These are phyloP conservation scores for Drosophila peninsularis DNA, from an alignment of 2,888 invertebrate genomes.

Conservation along the genomic window DNA sequence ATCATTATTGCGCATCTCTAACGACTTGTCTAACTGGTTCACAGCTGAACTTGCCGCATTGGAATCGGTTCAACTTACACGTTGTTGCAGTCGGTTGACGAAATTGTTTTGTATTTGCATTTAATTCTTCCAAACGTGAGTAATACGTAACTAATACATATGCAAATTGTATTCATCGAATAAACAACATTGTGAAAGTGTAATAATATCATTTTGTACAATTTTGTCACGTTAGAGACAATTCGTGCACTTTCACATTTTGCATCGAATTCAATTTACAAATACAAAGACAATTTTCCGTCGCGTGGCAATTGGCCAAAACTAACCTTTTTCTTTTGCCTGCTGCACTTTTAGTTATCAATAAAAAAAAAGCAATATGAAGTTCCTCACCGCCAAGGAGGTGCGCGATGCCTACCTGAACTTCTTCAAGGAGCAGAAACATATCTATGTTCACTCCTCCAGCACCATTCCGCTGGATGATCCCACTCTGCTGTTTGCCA, in stretches of 20 bases:
- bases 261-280: slow-evolving; percentile 12
- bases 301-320: slow-evolving; percentile 68
- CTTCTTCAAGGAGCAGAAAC: slow-evolving; percentile 94
- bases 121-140: slow-evolving; percentile 62
- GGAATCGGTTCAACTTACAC: slow-evolving; percentile 57
- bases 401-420: slow-evolving; percentile 94
- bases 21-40: slow-evolving; percentile 20
- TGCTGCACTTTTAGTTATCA: slow-evolving; percentile 6
- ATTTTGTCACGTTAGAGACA: slow-evolving; percentile 40
- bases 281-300: slow-evolving; percentile 16
- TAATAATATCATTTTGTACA: slow-evolving; percentile 19
- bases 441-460: slow-evolving; percentile 98
- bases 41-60: slow-evolving; percentile 36
- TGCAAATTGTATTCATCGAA: not conserved
- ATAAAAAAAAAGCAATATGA: slow-evolving; percentile 55
- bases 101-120: slow-evolving; percentile 64
- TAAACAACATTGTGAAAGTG: slow-evolving; percentile 13
- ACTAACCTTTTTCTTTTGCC: slow-evolving; percentile 27
- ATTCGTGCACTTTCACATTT: slow-evolving; percentile 65
- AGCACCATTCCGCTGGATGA: slow-evolving; percentile 99
- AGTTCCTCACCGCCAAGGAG: slow-evolving; percentile 87
- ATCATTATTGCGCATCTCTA: not conserved
- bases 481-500: slow-evolving; percentile 98
- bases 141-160: slow-evolving; percentile 44
- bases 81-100: slow-evolving; percentile 73